Evolutionary conservation across 1,140 invertebrate species (phyloP).

Genomic region (Neodiprion pinetum): DNA sequence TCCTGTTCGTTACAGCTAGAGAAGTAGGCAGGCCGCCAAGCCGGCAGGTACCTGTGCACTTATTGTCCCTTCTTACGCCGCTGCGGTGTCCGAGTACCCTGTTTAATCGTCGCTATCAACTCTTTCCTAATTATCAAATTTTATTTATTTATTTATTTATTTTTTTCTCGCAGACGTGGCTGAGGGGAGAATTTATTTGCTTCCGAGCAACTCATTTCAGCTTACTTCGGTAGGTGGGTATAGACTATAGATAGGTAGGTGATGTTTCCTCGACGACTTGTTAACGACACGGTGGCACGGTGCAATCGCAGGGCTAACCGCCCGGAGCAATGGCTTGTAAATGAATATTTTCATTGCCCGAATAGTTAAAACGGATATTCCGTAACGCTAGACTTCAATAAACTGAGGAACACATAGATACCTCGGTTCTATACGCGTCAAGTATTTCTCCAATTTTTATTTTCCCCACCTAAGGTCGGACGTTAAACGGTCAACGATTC

Average conservation of each 20-base stretch:
- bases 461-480: background rate
- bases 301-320: no score
- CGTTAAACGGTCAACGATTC: background rate
- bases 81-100: background rate
- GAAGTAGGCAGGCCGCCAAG: background rate
- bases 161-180: background rate
- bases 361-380: background rate
- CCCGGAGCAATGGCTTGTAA: background rate
- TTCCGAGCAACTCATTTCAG: background rate
- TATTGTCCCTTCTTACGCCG: background rate
- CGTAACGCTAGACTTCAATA: conserved; percentile 5
- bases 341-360: background rate
- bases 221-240: no score
- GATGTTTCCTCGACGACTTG: background rate
- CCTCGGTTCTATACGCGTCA: background rate
- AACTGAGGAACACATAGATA: background rate
- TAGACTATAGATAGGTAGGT: background rate
- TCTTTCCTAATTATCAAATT: background rate
- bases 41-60: no score
- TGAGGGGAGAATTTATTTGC: no score
- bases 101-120: background rate
- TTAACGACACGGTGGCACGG: no score
- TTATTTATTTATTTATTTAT: background rate
- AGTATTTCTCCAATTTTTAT: background rate
- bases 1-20: conserved; percentile 44